These are phyloP conservation scores for Cyanoramphus novaezelandiae DNA, from an alignment of 2,113 vertebrate species.

Conservation along the genomic window DNA sequence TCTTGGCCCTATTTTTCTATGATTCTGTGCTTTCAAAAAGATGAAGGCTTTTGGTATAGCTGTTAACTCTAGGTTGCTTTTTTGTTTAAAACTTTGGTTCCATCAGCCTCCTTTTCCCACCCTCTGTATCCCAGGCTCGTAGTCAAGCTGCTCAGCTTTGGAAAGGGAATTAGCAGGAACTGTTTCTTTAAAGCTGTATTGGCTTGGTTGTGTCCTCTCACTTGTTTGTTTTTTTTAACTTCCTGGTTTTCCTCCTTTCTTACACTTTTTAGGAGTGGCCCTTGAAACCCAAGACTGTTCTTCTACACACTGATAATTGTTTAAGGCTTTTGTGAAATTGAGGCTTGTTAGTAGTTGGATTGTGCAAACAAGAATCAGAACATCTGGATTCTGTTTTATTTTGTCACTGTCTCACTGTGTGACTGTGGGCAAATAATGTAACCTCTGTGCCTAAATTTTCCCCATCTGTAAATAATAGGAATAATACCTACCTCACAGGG, in stretches of 20 bases:
- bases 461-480: slow-evolving; percentile 63
- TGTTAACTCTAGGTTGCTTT: neutral
- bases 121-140: neutral
- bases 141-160: slow-evolving; percentile 1
- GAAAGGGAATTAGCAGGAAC: neutral
- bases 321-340: neutral
- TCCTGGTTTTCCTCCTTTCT: neutral
- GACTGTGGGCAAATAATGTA: slow-evolving; percentile 63
- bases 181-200: slow-evolving; percentile 10
- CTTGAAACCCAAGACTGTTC: slow-evolving; percentile 13
- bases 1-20: slow-evolving; percentile 4
- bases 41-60: neutral
- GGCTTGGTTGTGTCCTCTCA: neutral
- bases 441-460: slow-evolving; percentile 70
- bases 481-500: slow-evolving; percentile 70
- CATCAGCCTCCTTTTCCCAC: neutral
- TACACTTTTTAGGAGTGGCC: neutral
- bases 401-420: slow-evolving; percentile 26
- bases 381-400: slow-evolving; percentile 14
- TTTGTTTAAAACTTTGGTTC: neutral
- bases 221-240: neutral
- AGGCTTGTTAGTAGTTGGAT: neutral
- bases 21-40: neutral
- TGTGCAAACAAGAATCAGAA: neutral
- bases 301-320: neutral